Evolutionary conservation across 1,140 invertebrate species (phyloP), one percentile per base, ranked within the genome.

Genomic region (silkworm (Bombyx mori)): DNA sequence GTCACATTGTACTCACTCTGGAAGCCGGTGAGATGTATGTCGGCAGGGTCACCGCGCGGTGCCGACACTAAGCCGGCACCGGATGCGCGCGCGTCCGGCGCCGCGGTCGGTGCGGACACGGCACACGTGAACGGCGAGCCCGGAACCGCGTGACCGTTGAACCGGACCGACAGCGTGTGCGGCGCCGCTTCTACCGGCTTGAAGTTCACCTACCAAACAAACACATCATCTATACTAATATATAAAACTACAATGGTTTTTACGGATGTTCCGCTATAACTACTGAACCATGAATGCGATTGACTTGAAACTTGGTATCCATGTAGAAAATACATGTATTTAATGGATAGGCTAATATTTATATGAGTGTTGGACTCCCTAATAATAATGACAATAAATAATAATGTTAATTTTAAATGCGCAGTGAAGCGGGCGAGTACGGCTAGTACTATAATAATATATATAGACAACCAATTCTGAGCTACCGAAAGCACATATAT

Each of bases 141-240:
- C 57, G 97, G 97, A 7, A 99, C 96, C 26, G 95, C 93, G 83
- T 98, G 95, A 8, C 97, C 97, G 88, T 99, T 99, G 82, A 99
- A 99, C 65, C 97, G 92, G 43, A 99, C 96, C 58, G 95, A 97
- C 0, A 97, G 88, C 60, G 92, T 95, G 81, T 98, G 97, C 1
- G 93, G 90, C 3, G 95, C 94, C 3, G 96, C 92, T 89, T 97
- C 96, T 54, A 96, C 95, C 0, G 98, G 98, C 72, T 98, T 98
- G 82, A 99, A 99, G 82, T 98, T 98, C 3, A 99, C 98, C 72
- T 93, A 42, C n/a, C 10, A 55, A 35, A 7, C 45, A 61, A 45
- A 46, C 10, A 46, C 6, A 46, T 45, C 8, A 9, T 44, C 22
- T 45, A n/a, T 48, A 18, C 12, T 18, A 18, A 18, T 18, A 18